Evolutionary conservation across 2,113 vertebrate genomes (phyloP), one percentile per base, ranked within the genome.

Genomic region (Takifugu bimaculatus): DNA sequence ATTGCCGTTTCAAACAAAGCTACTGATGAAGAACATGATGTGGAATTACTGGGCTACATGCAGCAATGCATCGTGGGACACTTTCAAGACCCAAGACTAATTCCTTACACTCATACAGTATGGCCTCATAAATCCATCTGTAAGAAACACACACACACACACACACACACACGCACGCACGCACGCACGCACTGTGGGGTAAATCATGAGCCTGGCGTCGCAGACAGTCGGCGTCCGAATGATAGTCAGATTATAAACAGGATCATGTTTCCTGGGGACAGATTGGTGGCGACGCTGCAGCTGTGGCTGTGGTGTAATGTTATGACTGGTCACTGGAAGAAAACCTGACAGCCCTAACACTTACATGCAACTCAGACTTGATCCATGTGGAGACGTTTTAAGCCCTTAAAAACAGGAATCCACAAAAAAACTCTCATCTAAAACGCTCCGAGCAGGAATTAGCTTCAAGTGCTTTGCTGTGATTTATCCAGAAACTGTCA

Each of bases 201-300:
- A 90, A 92, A 90, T 90, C 78, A 75, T 78, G 27, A 53, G 50
- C 58, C 87, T 85, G 84, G 86, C 84, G 79, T 79, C 88, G 67
- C 25, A 51, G 69, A 60, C 68, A 81, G 73, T 85, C 81, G 83
- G 79, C 78, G 57, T 83, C 70, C 88, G 86, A 80, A 86, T 79
- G 79, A 67, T 77, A 71, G 78, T 70, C 15, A 58, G 73, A 72
- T 86, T 75, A 83, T 77, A 82, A 86, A 80, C 85, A 68, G 58
- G 80, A 78, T 78, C 84, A 32, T 74, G 75, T 88, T 84, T 78
- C 70, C 68, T 69, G 26, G 61, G 45, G 75, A 75, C 87, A 91
- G 87, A 87, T 74, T 6, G n/a, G 82, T 77, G 80, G 79, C 71
- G 65, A 86, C 74, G 86, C 77, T 85, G 77, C 65, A 88, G 86